Percentiles rank a stretch among this genome's conserved stretches.
Conservation (phyloP, 2,888 invertebrate species). For the Thera britannica region DNA sequence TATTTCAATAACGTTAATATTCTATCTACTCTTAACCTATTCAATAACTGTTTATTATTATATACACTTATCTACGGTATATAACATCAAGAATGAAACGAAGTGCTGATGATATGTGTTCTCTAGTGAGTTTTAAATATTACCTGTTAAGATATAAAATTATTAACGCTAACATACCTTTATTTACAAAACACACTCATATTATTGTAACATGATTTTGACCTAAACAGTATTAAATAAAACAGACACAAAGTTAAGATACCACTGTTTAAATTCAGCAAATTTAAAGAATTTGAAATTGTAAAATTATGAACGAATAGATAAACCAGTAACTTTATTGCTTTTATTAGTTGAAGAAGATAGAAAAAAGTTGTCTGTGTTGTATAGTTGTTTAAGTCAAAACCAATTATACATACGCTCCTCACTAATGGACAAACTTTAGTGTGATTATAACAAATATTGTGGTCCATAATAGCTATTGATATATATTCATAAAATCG, state of each 20-base stretch:
- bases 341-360: background rate
- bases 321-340: background rate
- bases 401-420: conserved; percentile 44
- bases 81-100: conserved; percentile 79
- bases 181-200: conserved; percentile 63
- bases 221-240: conserved; percentile 31
- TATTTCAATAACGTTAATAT: conserved; percentile 46
- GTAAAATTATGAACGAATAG: background rate
- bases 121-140: conserved; percentile 67
- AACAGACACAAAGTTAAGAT: background rate
- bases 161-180: conserved; percentile 62
- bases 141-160: conserved; percentile 68
- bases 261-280: background rate
- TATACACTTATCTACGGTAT: conserved; percentile 65
- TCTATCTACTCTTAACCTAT: conserved; percentile 58
- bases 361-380: background rate
- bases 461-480: conserved; percentile 50
- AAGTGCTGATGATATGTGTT: conserved; percentile 82
- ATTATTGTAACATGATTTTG: conserved; percentile 43
- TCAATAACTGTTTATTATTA: conserved; percentile 53
- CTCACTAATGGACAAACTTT: conserved; percentile 63
- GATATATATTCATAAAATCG: background rate
- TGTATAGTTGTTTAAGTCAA: conserved; percentile 39
- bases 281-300: background rate
- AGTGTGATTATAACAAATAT: conserved; percentile 53